Percentiles rank a stretch among this genome's conserved stretches.
These are phyloP conservation scores for Pseudocheirus occidentalis DNA, from an alignment of 2,797 vertebrate species.

Conservation along the genomic window DNA sequence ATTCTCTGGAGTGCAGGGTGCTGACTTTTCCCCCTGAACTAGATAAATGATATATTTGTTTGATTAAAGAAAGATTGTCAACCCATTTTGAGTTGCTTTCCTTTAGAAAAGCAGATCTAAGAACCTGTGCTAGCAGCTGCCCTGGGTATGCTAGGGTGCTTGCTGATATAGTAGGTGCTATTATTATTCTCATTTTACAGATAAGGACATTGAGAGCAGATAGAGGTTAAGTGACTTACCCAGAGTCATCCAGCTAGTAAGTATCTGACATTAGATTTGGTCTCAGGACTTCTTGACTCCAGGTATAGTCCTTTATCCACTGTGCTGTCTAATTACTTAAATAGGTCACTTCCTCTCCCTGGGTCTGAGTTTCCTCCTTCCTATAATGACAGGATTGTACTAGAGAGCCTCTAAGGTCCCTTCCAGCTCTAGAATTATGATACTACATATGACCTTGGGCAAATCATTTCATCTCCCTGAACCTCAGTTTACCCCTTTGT, in stretches of 20 bases:
- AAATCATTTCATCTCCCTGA: not conserved
- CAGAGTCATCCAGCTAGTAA: not conserved
- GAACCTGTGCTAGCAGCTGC: too few species aligned
- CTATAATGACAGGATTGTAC: not conserved
- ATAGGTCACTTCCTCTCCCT: not conserved
- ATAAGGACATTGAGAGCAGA: not conserved
- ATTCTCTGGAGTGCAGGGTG: too few species aligned
- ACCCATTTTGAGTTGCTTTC: too few species aligned
- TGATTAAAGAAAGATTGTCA: too few species aligned
- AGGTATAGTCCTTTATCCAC: not conserved
- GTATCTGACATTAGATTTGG: not conserved
- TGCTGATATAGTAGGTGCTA: too few species aligned
- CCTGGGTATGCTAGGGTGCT: too few species aligned
- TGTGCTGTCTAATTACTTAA: not conserved
- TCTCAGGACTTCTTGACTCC: not conserved
- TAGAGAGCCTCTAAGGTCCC: not conserved
- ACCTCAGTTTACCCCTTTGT: not conserved
- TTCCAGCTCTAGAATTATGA: not conserved
- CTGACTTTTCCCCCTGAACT: too few species aligned
- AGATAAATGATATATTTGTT: too few species aligned
- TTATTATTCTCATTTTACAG: not conserved
- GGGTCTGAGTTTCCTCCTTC: not conserved
- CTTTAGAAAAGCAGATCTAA: too few species aligned
- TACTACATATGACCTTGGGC: not conserved
- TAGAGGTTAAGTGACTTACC: not conserved